phyloP scores from a whole-genome alignment of 1,140 invertebrate species.

The Dendrolimus kikuchii region DNA sequence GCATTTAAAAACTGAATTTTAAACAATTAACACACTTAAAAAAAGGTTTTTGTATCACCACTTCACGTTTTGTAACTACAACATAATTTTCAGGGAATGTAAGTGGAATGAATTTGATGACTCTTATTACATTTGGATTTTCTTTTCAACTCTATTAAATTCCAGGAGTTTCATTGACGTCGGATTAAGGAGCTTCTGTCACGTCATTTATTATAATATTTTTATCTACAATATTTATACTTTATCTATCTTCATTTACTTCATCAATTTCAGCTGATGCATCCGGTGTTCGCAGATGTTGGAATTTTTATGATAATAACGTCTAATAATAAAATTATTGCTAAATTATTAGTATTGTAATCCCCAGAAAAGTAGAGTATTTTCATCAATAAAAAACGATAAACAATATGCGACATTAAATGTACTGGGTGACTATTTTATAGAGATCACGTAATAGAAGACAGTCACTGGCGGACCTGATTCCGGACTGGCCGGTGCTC shows the following conservation, averaged over 20 bases:
- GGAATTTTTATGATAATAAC: slow-evolving; percentile 33
- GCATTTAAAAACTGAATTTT: slow-evolving; percentile 51
- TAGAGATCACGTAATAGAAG: slow-evolving; percentile 76
- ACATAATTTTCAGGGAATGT: slow-evolving; percentile 54
- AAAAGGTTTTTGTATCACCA: slow-evolving; percentile 61
- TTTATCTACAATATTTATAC: slow-evolving; percentile 13
- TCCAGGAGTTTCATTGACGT: slow-evolving; percentile 56
- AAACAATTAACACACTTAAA: slow-evolving; percentile 43
- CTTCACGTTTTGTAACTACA: slow-evolving; percentile 51
- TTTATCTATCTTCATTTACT: slow-evolving; percentile 34
- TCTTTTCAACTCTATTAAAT: slow-evolving; percentile 46
- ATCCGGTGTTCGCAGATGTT: slow-evolving; percentile 60
- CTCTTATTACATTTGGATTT: slow-evolving; percentile 28
- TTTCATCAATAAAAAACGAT: neutral
- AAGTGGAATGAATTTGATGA: slow-evolving; percentile 65
- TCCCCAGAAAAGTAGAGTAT: slow-evolving; percentile 3
- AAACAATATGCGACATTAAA: neutral
- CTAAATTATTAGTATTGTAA: slow-evolving; percentile 5
- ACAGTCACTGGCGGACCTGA: slow-evolving; percentile 93
- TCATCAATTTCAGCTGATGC: slow-evolving; percentile 58
- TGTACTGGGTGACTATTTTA: slow-evolving; percentile 52
- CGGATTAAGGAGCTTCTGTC: slow-evolving; percentile 58
- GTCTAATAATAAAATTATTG: neutral
- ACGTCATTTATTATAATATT: slow-evolving; percentile 38
- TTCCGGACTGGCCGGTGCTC: slow-evolving; percentile 96